phyloP scores from a whole-genome alignment of 2,888 invertebrate species.

The Salticus scenicus region DNA sequence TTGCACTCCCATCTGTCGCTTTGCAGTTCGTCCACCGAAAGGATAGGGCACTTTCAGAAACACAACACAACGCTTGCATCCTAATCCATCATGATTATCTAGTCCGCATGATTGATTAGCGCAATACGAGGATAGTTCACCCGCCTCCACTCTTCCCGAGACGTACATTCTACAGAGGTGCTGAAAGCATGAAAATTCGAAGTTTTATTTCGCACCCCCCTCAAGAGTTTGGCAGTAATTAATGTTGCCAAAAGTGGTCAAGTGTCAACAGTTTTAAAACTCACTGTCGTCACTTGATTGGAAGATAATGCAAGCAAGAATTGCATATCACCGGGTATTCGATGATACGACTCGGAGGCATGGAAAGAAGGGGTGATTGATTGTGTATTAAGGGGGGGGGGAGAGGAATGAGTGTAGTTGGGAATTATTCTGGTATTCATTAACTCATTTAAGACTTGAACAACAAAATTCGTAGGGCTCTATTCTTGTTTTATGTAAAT shows the following conservation, averaged over 20 bases:
- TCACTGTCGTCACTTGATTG: constrained; percentile 42
- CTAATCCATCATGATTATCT: constrained; percentile 70
- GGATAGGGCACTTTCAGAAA: not conserved
- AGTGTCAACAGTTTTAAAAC: constrained; percentile 62
- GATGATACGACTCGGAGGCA: constrained; percentile 11
- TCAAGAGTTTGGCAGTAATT: constrained; percentile 39
- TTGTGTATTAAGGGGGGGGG: constrained; percentile 22
- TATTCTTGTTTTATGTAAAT: not conserved
- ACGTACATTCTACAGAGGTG: constrained; percentile 1
- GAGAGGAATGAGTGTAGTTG: not conserved
- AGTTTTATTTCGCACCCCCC: constrained; percentile 55
- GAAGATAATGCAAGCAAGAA: constrained; percentile 33
- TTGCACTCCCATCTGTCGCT: not conserved
- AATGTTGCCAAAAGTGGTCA: constrained; percentile 63
- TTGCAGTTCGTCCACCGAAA: not conserved
- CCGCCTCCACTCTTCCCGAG: not conserved
- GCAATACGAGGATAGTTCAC: constrained; percentile 61
- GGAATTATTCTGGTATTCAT: not conserved
- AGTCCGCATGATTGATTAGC: constrained; percentile 68
- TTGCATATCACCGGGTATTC: constrained; percentile 35
- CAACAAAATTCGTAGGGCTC: not conserved
- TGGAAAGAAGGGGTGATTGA: constrained; percentile 31
- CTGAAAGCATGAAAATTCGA: constrained; percentile 16
- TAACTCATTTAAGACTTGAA: not conserved
- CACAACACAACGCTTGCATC: constrained; percentile 25